Conservation (phyloP, 2,888 invertebrate genomes). For the Drosophila subsilvestris region DNA sequence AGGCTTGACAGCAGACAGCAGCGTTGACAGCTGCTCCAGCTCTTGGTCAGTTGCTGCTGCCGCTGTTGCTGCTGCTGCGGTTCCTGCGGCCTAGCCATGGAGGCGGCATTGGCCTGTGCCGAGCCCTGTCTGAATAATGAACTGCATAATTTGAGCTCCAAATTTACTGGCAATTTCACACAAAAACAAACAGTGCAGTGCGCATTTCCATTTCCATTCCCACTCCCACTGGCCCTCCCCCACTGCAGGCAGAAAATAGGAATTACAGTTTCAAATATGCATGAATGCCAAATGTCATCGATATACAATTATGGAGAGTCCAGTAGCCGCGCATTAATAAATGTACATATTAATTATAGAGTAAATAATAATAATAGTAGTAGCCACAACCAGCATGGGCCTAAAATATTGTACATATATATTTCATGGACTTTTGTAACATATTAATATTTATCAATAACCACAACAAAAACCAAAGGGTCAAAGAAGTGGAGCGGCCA, state of each 20-base stretch:
- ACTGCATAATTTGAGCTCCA: constrained; percentile 44
- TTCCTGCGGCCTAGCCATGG: constrained; percentile 18
- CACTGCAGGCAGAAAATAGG: constrained; percentile 7
- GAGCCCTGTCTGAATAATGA: constrained; percentile 34
- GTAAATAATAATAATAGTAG: neutral
- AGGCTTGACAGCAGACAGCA: constrained; percentile 47
- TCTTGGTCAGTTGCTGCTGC: constrained; percentile 20
- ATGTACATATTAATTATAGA: constrained; percentile 24
- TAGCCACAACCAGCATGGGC: neutral
- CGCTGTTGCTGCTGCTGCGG: constrained; percentile 39
- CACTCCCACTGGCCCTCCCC: too few relatives aligned
- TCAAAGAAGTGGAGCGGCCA: neutral
- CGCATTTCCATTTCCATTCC: neutral
- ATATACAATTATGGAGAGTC: constrained; percentile 22
- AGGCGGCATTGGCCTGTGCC: neutral
- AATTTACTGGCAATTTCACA: constrained; percentile 27
- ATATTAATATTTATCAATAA: neutral
- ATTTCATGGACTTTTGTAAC: constrained; percentile 4
- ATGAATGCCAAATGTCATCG: constrained; percentile 19
- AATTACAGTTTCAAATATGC: constrained; percentile 30
- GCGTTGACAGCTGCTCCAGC: constrained; percentile 45
- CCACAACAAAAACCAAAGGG: neutral
- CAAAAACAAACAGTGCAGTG: constrained; percentile 15
- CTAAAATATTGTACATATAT: too few relatives aligned
- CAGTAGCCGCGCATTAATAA: constrained; percentile 21